These are phyloP conservation scores for Oncorhynchus tshawytscha DNA, from an alignment of 2,113 vertebrate species.

Conservation along the genomic window DNA sequence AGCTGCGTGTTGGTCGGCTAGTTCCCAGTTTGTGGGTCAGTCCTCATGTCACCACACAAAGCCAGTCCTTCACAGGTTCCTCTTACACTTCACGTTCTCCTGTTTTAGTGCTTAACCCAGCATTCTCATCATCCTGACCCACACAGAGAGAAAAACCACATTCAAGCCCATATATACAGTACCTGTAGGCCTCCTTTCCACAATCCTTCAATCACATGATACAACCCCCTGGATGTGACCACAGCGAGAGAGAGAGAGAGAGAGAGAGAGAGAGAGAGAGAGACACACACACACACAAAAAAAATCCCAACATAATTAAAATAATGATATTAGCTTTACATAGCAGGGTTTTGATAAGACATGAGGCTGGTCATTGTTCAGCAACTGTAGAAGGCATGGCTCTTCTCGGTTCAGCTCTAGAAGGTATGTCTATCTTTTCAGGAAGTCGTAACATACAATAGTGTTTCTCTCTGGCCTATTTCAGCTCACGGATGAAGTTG, in stretches of 20 bases:
- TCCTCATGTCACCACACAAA: background rate
- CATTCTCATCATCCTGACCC: slow-evolving; percentile 1
- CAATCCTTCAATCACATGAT: slow-evolving; percentile 16
- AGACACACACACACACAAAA: too few species aligned
- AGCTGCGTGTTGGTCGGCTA: background rate
- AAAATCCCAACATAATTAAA: too few species aligned
- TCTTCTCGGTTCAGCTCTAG: too few species aligned
- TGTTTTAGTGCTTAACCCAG: slow-evolving; percentile 27
- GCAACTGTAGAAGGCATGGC: too few species aligned
- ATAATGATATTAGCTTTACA: too few species aligned
- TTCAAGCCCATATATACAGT: slow-evolving; percentile 26
- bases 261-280: too few species aligned
- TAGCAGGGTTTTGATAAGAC: too few species aligned
- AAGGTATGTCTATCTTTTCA: too few species aligned
- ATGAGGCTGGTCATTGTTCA: too few species aligned
- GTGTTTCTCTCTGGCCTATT: too few species aligned
- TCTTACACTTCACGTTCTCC: slow-evolving; percentile 21
- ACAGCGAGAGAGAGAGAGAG: background rate
- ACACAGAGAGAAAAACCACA: slow-evolving; percentile 10
- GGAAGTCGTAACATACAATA: too few species aligned
- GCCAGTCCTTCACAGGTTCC: slow-evolving; percentile 17
- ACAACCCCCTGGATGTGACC: background rate
- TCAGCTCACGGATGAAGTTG: too few species aligned
- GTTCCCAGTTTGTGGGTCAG: background rate
- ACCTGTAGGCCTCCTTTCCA: slow-evolving; percentile 18